Percentiles rank a stretch among this genome's conserved stretches.
These are phyloP conservation scores for Leucoraja erinaceus DNA, from an alignment of 2,113 vertebrate genomes.

Conservation along the genomic window DNA sequence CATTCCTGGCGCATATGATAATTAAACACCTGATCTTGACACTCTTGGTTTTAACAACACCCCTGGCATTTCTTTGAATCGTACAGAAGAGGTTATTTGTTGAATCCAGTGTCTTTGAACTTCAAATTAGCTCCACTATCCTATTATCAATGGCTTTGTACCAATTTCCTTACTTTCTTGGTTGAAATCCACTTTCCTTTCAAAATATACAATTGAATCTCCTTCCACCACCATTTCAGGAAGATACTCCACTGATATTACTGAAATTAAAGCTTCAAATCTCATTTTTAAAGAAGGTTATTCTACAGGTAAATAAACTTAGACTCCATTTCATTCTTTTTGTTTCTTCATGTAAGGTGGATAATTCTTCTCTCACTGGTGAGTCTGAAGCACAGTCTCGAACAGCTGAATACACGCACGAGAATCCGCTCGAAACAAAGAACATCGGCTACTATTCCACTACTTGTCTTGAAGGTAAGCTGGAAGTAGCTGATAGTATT, in stretches of 20 bases:
- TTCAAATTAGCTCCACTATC: background rate
- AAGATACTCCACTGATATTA: background rate
- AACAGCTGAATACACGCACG: constrained; percentile 60
- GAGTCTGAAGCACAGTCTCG: constrained; percentile 67
- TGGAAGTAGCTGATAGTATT: background rate
- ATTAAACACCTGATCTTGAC: too few species aligned
- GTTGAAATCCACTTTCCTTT: background rate
- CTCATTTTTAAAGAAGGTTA: background rate
- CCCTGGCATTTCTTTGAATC: background rate
- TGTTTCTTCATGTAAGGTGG: constrained; percentile 55
- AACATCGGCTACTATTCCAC: constrained; percentile 70
- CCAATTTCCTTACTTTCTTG: background rate
- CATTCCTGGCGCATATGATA: too few species aligned
- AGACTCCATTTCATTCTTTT: background rate
- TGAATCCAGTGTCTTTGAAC: background rate
- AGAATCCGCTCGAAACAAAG: constrained; percentile 65
- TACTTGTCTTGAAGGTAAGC: constrained; percentile 66
- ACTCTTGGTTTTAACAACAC: background rate
- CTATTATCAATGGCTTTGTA: background rate
- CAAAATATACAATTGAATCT: background rate
- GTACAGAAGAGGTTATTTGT: background rate
- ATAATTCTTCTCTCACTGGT: constrained; percentile 70
- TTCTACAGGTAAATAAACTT: background rate
- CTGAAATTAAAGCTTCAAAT: background rate
- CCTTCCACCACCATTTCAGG: background rate